Base-by-base conservation (phyloP, 2,113 vertebrate genomes). In the Mesocricetus auratus region DNA sequence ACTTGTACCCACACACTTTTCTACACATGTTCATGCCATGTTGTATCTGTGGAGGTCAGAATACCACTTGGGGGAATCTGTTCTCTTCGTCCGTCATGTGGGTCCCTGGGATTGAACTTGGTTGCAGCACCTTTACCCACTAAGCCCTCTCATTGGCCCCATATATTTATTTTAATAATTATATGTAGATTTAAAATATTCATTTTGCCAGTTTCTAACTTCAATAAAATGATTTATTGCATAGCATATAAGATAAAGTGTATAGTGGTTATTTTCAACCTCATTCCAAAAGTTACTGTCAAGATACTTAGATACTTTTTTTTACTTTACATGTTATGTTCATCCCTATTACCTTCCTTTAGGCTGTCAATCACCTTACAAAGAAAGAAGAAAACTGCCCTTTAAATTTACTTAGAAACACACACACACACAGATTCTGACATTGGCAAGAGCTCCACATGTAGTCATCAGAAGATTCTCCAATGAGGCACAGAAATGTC, bases 381-480 rank as follows among this genome's bases (percentile, higher is more conserved):
- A 31, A 66, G 26, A 66, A 66, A 66, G 29, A 69, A 69, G 68
- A 19, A 69, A 69, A 69, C 33, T 69, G 33, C 16, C 36, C 16
- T n/a, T 69, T 36, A 69, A 69, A 69, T 69, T 0, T 6, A 17
- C 66, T 68, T n/a, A n/a, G n/a, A 53, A 8, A 53, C 50, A 53
- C 50, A 53, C 5, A 50, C 50, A 5, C 50, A 53, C 50, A 53
- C 50, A 29, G 29, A 66, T 66, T 66, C 1, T 99, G 98, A 99
- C 98, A 93, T 99, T 99, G 94, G 99, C 99, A 98, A 99, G 99
- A 31, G 99, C 99, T 64, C 99, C 99, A 96, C 99, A 99, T 99
- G 98, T 99, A 98, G 98, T 99, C 99, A 95, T 99, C 99, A 78
- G 99, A 99, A 1, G 99, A 99, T 98, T 99, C 99, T n/a, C 99